Evolutionary conservation across 2,113 vertebrate species (phyloP).

Genomic region (Camelus bactrianus): DNA sequence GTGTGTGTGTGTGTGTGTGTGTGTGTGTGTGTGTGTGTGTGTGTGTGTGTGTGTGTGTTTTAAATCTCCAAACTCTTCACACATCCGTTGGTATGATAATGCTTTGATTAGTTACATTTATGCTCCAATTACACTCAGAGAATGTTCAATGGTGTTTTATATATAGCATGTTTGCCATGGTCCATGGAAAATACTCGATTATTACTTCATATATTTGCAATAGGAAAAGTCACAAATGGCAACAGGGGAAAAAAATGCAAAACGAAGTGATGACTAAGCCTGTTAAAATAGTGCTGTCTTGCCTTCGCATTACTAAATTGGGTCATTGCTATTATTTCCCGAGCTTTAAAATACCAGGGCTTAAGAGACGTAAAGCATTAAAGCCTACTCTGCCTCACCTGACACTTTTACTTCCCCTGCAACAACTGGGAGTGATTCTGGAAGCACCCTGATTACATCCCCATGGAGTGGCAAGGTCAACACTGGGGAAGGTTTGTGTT

Average conservation of each 20-base stretch:
- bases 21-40: too few relatives aligned
- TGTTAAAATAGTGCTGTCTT: constrained; percentile 65
- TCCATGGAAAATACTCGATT: constrained; percentile 74
- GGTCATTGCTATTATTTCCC: constrained; percentile 71
- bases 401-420: background rate
- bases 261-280: constrained; percentile 75
- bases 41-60: background rate
- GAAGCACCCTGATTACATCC: background rate
- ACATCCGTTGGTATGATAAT: constrained; percentile 81
- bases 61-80: constrained; percentile 75
- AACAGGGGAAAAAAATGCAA: background rate
- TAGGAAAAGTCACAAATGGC: constrained; percentile 78
- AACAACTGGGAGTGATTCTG: background rate
- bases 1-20: too few relatives aligned
- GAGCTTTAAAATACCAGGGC: constrained; percentile 52
- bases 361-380: background rate
- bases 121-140: constrained; percentile 78
- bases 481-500: background rate
- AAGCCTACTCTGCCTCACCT: background rate
- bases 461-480: background rate
- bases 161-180: constrained; percentile 68
- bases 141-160: constrained; percentile 79
- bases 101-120: constrained; percentile 83
- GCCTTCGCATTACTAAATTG: constrained; percentile 64
- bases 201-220: constrained; percentile 74